Base-by-base conservation (phyloP, 2,888 invertebrate species). In the Creontiades dilutus region DNA sequence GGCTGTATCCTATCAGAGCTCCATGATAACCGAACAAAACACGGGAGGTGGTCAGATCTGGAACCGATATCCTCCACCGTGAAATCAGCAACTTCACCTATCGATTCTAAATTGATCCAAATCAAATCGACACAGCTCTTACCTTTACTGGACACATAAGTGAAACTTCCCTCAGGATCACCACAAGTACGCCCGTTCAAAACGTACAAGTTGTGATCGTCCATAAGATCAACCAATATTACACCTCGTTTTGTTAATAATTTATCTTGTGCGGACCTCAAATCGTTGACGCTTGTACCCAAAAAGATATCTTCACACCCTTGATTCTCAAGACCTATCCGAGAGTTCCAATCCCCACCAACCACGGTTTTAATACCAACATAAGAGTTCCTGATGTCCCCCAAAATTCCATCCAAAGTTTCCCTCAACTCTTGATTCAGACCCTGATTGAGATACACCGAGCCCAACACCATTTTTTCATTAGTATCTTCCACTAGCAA, bases 1-100 rank as follows among this genome's bases (percentile, higher is more conserved):
- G 37, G 14, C 16, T 27, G 46, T n/a, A n/a, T 37, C 48, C 23
- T 23, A 12, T 23, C 48, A 47, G 48, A 23, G 14, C 19, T 14
- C 81, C 81, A 81, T n/a, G 48, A 16, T 23, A 81, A 19, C n/a
- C 23, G 23, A 48, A 81, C 81, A 13, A 81, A 46, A 19, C 81
- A 81, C 9, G 48, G 81, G 4, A 81, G 19, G 23, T 81, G 81
- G 19, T 81, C 81, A 48, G 81, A 81, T 16, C 48, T 47, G 12
- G 81, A 81, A 19, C 81, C 81, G 19, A 48, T 81, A 52, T 81
- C 57, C 57, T 57, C 57, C 16, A 57, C 57, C 11, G 12, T 13
- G 16, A 57, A 57, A 9, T 9, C 57, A 57, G 16, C 57, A 13
- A 57, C 57, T 16, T 57, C 57, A 4, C 57, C 57, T 4, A 57